Percentiles rank a stretch among this genome's conserved stretches.
Conservation (phyloP, 2,797 vertebrate species). For the Anabas testudineus region DNA sequence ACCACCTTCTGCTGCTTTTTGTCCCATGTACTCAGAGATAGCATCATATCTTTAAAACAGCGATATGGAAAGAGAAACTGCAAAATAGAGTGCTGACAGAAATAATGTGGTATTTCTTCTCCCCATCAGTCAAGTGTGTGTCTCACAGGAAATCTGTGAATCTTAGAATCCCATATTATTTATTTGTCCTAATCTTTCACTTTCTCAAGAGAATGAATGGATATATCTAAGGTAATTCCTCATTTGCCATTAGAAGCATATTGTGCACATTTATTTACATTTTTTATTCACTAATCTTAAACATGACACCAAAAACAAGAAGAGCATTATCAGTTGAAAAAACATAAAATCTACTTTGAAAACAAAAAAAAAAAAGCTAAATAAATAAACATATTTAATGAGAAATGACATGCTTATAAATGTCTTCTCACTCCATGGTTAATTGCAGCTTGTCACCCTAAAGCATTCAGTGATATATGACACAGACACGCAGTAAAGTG, state of each 20-base stretch:
- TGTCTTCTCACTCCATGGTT: conserved; percentile 77
- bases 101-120: not conserved
- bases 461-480: conserved; percentile 82
- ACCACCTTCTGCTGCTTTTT: conserved; percentile 51
- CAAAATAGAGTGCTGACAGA: not conserved
- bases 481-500: conserved; percentile 47
- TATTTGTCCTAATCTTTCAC: conserved; percentile 25
- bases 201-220: conserved; percentile 15
- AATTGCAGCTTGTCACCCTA: conserved; percentile 85
- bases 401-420: conserved; percentile 84
- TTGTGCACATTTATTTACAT: conserved; percentile 6
- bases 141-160: conserved; percentile 36
- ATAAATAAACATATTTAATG: conserved; percentile 86
- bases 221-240: conserved; percentile 2
- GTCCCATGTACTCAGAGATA: conserved; percentile 53
- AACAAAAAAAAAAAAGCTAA: conserved; percentile 68
- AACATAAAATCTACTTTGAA: conserved; percentile 53
- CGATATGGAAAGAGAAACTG: conserved; percentile 27
- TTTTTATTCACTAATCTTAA: conserved; percentile 22
- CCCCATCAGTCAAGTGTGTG: not conserved
- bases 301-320: conserved; percentile 38
- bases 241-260: not conserved
- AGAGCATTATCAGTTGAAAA: conserved; percentile 59
- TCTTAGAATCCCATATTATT: conserved; percentile 42
- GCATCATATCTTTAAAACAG: conserved; percentile 22